phyloP scores from a whole-genome alignment of 2,797 vertebrate species.

The Lemur catta region DNA sequence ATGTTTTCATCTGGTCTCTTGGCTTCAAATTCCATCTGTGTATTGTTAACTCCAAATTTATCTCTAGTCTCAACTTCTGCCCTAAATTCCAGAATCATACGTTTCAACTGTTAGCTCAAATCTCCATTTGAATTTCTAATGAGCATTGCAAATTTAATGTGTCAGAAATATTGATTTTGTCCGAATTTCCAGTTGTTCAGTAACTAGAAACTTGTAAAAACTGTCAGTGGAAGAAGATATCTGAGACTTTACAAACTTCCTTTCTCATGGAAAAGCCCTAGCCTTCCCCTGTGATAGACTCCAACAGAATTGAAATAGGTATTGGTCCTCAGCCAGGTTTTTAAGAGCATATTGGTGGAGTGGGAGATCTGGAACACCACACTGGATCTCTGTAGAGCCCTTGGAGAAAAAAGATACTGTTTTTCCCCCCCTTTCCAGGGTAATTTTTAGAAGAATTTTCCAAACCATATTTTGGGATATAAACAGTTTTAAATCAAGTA shows the following conservation, averaged over 20 bases:
- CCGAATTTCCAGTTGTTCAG: background rate
- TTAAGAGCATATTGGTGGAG: background rate
- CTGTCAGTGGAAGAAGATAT: background rate
- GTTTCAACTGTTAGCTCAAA: background rate
- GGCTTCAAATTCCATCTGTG: constrained; percentile 5
- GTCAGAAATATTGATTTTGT: background rate
- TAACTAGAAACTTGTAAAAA: constrained; percentile 2
- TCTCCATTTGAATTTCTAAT: constrained; percentile 14
- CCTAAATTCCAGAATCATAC: background rate
- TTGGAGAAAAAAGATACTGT: background rate
- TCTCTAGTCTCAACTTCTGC: constrained; percentile 11
- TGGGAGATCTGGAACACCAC: background rate
- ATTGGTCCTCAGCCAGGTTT: background rate
- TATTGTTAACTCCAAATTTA: constrained; percentile 17
- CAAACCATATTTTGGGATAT: background rate
- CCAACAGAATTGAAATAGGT: background rate
- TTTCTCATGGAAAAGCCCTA: background rate
- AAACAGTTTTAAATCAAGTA: background rate
- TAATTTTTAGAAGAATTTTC: constrained; percentile 26
- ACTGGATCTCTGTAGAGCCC: background rate
- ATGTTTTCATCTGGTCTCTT: background rate
- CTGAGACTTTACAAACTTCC: background rate
- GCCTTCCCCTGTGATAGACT: background rate
- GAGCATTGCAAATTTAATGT: background rate
- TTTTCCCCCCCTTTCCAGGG: background rate